Conservation (phyloP, 2,888 invertebrate species). For the Sarcophaga caerulescens region DNA sequence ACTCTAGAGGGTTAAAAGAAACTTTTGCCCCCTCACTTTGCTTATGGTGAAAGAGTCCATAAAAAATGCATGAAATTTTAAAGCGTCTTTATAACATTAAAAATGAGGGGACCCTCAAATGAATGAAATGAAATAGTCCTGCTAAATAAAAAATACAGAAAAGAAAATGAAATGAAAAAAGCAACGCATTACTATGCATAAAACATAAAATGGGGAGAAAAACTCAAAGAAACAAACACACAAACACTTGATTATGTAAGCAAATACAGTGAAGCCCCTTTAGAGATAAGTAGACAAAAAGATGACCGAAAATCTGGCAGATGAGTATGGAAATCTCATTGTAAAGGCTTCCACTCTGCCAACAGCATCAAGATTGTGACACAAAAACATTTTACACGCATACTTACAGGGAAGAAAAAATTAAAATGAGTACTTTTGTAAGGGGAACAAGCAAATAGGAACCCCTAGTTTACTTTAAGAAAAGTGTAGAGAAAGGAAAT, state of each 20-base stretch:
- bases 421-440: constrained; percentile 1
- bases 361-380: not conserved
- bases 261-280: not conserved
- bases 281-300: not conserved
- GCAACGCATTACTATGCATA: constrained; percentile 58
- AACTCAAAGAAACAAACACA: not conserved
- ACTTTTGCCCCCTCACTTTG: not conserved
- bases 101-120: constrained; percentile 45
- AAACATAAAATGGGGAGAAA: constrained; percentile 46
- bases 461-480: constrained; percentile 39
- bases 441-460: constrained; percentile 24
- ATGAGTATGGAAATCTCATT: not conserved
- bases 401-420: constrained; percentile 6
- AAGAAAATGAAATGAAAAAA: not conserved
- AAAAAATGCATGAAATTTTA: constrained; percentile 50
- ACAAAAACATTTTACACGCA: not conserved
- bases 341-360: not conserved
- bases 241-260: not conserved
- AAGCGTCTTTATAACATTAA: constrained; percentile 50
- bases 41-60: not conserved
- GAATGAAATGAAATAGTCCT: constrained; percentile 50
- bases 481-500: constrained; percentile 1
- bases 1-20: constrained; percentile 23
- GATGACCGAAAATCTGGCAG: not conserved
- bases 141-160: constrained; percentile 25